Conservation (phyloP, 1,140 invertebrate species). For the Mylabris phalerata region DNA sequence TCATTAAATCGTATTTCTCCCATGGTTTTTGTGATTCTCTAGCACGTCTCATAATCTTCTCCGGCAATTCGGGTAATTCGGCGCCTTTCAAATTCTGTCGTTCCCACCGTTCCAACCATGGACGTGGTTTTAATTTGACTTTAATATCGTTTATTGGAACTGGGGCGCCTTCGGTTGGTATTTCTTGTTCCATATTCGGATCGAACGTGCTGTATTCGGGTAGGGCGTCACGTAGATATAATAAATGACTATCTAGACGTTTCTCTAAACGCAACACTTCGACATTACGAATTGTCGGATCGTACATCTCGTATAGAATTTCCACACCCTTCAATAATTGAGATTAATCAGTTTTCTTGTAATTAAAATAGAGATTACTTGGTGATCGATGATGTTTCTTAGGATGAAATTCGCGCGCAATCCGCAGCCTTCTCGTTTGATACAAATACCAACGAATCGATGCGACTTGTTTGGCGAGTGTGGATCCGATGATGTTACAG, state of each 20-base stretch:
- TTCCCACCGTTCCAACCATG: slow-evolving; percentile 85
- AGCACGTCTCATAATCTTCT: slow-evolving; percentile 54
- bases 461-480: slow-evolving; percentile 80
- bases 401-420: slow-evolving; percentile 78
- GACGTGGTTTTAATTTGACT: slow-evolving; percentile 74
- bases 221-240: slow-evolving; percentile 89
- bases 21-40: slow-evolving; percentile 61
- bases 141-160: slow-evolving; percentile 85
- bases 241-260: slow-evolving; percentile 81
- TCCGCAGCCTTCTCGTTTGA: slow-evolving; percentile 71
- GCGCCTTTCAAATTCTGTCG: slow-evolving; percentile 71
- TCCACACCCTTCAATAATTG: slow-evolving; percentile 43
- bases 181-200: slow-evolving; percentile 83
- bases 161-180: slow-evolving; percentile 62
- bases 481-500: slow-evolving; percentile 83
- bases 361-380: slow-evolving; percentile 45
- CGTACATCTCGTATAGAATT: slow-evolving; percentile 88
- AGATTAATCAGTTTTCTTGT: slow-evolving; percentile 3
- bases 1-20: slow-evolving; percentile 93
- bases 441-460: slow-evolving; percentile 96
- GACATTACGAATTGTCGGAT: slow-evolving; percentile 84
- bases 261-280: slow-evolving; percentile 90
- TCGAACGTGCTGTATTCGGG: slow-evolving; percentile 91
- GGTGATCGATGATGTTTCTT: slow-evolving; percentile 88
- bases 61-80: slow-evolving; percentile 54